Conservation (phyloP, 2,797 vertebrate species). For the Prionace glauca region DNA sequence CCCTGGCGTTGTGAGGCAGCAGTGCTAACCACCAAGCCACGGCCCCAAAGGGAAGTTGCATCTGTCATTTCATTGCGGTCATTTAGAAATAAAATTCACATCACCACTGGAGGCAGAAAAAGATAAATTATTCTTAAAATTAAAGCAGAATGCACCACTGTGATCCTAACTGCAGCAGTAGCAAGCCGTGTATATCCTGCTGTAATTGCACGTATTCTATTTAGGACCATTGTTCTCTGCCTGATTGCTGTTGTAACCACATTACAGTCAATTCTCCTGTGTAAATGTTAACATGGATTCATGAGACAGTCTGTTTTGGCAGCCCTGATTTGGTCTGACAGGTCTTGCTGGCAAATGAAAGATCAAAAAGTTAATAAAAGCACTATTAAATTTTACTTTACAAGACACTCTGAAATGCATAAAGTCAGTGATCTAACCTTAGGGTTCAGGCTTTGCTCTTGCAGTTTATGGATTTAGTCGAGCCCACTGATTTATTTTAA, state of each 20-base stretch:
- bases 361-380: neutral
- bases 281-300: neutral
- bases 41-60: neutral
- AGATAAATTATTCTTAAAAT: neutral
- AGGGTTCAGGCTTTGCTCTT: slow-evolving; percentile 2
- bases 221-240: neutral
- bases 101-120: neutral
- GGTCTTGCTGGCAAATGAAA: neutral
- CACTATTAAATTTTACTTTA: neutral
- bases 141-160: neutral
- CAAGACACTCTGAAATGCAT: neutral
- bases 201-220: neutral
- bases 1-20: too few species aligned
- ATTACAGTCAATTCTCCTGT: neutral
- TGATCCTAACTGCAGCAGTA: neutral
- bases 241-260: neutral
- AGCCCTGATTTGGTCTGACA: neutral
- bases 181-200: neutral
- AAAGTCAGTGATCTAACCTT: neutral
- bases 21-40: too few species aligned
- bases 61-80: neutral
- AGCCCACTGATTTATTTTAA: neutral
- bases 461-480: neutral
- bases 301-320: neutral
- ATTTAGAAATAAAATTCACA: neutral